Base-by-base conservation (phyloP, 2,888 invertebrate genomes). In the Pterobdella sp. region DNA sequence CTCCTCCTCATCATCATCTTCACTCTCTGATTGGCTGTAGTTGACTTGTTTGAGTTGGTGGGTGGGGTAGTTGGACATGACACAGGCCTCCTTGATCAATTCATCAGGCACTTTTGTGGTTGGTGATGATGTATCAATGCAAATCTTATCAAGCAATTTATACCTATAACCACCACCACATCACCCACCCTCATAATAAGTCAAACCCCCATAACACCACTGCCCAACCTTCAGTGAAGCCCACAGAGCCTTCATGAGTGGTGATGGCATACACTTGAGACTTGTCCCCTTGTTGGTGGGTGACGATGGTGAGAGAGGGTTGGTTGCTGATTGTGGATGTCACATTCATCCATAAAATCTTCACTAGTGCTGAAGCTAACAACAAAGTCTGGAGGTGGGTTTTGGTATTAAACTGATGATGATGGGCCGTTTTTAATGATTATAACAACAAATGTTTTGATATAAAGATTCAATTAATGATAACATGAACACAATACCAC, bases 331-430 rank as follows among this genome's bases (percentile, higher is more conserved):
- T 29, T 31, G 65, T 3, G 31, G 75, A 63, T 71, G 73, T 56
- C 26, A 74, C 76, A 31, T 60, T 89, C 0, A 91, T 90, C 94
- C 94, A 94, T 83, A 94, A 90, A 79, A 92, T 90, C 81, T 94
- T 93, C 78, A 91, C 91, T 75, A 94, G 84, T 0, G 93, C 92
- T 1, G 93, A 93, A 1, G 93, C 91, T 77, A 94, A 87, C 83
- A 91, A 92, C 76, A 94, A 86, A 78, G 93, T 94, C 88, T 92
- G 86, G 83, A 81, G 75, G 78, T 7, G 3, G 14, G 65, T 14
- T 31, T 18, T 65, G 14, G 22, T 29, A 34, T 63, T 7, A 29
- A 14, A 29, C 18, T 42, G 42, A 42, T 74, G 72, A 64, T 74
- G 4, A 32, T 14, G 32, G 22, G 32, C 10, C 14, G 32, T 18